Evolutionary conservation across 1,140 invertebrate genomes (phyloP), one percentile per base, ranked within the genome.

Genomic region (Bactericera cockerelli): DNA sequence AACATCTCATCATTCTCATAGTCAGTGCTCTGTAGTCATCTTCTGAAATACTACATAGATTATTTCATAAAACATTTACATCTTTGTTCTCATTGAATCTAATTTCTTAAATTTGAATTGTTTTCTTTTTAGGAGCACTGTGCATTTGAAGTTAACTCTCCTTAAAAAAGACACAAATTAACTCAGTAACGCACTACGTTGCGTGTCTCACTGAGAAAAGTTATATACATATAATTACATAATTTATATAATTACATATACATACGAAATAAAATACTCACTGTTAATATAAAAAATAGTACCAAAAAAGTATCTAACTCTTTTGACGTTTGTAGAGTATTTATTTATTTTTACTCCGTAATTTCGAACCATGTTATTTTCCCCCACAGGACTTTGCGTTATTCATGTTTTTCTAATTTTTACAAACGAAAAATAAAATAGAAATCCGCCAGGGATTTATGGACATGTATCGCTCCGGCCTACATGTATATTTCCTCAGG

Each of bases 361-460:
- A 49, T 49, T 49, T 49, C 42, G 42, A 49, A 22, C 19, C 42
- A 49, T 49, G 22, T 49, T 49, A 49, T 49, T 49, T 49, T 49
- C 4, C n/a, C n/a, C 42, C 42, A 4, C 42, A 16, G n/a, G n/a
- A 36, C 19, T 49, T 16, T n/a, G 4, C 22, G 6, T 16, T n/a
- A 49, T 49, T n/a, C 22, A 19, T 4, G n/a, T 49, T 49, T 49
- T 49, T 49, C 19, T 49, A 19, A 4, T 49, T 6, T 49, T 49
- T n/a, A 49, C n/a, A 49, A 4, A 19, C 3, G n/a, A 4, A 49
- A 49, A 49, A 49, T 10, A 49, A 19, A 6, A 49, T 10, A 19
- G 19, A 6, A 49, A 49, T 4, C 42, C n/a, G 8, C 22, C 19
- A 16, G 42, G 42, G 42, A n/a, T 49, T 49, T 49, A 19, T 49